Percentiles rank a stretch among this genome's conserved stretches.
Evolutionary conservation across 2,888 invertebrate species (phyloP).

Genomic region (Mesorhabditis spiculigera): DNA sequence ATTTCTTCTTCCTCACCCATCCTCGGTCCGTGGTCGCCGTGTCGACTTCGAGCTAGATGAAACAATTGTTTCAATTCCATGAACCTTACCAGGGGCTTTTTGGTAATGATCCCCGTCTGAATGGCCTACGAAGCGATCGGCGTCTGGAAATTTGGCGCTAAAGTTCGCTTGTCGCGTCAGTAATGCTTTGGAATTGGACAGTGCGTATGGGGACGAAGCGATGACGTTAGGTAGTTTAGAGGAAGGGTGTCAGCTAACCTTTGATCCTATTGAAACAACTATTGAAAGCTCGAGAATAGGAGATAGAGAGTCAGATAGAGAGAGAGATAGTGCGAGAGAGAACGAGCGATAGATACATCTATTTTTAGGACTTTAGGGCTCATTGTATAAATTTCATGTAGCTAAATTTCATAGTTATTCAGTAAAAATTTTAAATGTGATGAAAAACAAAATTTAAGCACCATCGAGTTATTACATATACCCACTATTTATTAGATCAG

Average conservation of each 20-base stretch:
- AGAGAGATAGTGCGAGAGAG: background rate
- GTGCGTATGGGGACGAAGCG: background rate
- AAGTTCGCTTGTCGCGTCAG: background rate
- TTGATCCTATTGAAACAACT: background rate
- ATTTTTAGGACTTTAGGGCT: background rate
- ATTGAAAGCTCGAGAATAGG: background rate
- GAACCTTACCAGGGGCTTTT: background rate
- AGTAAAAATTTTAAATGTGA: too few species aligned
- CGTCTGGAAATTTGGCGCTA: background rate
- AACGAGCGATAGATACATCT: background rate
- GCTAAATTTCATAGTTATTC: too few species aligned
- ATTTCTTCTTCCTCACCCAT: constrained; percentile 2
- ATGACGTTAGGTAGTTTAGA: background rate
- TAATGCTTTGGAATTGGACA: too few species aligned
- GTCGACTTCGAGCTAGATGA: background rate
- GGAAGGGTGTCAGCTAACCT: background rate
- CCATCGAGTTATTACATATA: too few species aligned
- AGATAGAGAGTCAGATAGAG: background rate
- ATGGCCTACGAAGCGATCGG: background rate
- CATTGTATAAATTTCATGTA: too few species aligned
- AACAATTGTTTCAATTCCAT: too few species aligned
- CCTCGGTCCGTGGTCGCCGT: background rate
- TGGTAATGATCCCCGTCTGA: constrained; percentile 4
- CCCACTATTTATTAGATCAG: too few species aligned
- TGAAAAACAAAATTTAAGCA: too few species aligned